Evolutionary conservation across 1,140 invertebrate species (phyloP).

Genomic region (Halictus rubicundus): DNA sequence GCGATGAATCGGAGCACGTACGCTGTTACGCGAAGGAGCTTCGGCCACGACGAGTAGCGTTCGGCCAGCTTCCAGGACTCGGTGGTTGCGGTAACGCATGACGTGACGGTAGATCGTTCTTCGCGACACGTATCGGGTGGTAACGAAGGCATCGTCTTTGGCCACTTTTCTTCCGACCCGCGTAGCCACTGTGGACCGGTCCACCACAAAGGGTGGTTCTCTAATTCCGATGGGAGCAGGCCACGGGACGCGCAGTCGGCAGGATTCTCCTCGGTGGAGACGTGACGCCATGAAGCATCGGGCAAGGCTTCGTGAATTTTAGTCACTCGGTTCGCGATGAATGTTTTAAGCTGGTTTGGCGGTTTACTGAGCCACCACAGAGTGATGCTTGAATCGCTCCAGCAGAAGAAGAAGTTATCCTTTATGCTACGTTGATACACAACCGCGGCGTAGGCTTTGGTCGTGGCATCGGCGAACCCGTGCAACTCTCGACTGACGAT

Average conservation of each 20-base stretch:
- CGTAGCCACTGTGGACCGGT: background rate
- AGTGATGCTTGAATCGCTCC: no score
- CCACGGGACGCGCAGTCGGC: background rate
- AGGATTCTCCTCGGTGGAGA: background rate
- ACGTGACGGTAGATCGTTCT: background rate
- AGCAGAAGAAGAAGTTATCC: no score
- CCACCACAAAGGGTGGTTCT: background rate
- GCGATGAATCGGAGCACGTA: no score
- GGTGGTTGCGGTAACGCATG: no score
- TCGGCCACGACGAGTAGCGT: no score
- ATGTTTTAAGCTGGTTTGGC: background rate
- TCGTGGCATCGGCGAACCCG: no score
- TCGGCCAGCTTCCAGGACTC: no score
- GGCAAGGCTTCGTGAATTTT: no score
- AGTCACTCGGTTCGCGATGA: slow-evolving; percentile 39
- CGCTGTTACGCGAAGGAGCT: no score
- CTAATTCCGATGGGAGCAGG: background rate
- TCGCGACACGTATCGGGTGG: background rate
- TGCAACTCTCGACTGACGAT: no score
- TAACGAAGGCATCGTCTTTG: background rate
- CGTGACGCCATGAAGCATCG: background rate
- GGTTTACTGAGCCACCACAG: background rate
- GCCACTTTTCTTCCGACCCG: background rate
- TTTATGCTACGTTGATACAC: no score
- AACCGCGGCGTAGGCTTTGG: no score